Base-by-base conservation (phyloP, 1,140 invertebrate genomes). In the Oryzaephilus surinamensis region DNA sequence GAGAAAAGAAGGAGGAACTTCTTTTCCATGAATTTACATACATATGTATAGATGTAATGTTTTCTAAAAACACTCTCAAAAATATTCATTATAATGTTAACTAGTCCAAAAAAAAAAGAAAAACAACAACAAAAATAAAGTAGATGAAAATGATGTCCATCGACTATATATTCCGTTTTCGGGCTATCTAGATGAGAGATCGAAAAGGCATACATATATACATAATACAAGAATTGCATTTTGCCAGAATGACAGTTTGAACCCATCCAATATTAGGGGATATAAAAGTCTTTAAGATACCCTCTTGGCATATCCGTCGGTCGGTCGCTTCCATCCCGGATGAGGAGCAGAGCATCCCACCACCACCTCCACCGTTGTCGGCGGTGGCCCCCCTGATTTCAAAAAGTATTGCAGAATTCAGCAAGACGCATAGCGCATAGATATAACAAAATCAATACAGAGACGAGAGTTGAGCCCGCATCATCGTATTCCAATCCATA, bases 401-500 rank as follows among this genome's bases (percentile, higher is more conserved):
- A 26, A 38, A 38, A 44, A 44, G 42, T 44, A 44, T 44, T 44
- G 42, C 42, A 43, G 40, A 43, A 47, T 43, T 40, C 41, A 39
- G 41, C 41, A 43, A 47, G 45, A 47, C 45, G 45, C 45, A 47
- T 43, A 47, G 45, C 45, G 45, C 45, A 47, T 47, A 47, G 45
- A 43, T 43, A 43, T 43, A 40, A 32, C 36, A 37, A 43, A 37
- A 43, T 43, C 41, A 47, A 47, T 47, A 45, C 45, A 34, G 37
- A 38, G 32, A 38, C 39, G 40, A 43, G 36, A 37, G 33, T 46
- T 38, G 41, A 47, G 41, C 27, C 41, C 32, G 41, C 38, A 48
- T 44, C 46, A 48, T 44, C 34, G 41, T 44, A 44, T 48, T 44
- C 46, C 42, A 45, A 42, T 45, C 38, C 46, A 33, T 38, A 37